Conservation (phyloP, 2,888 invertebrate species). For the Apomyelois bistriatella region DNA sequence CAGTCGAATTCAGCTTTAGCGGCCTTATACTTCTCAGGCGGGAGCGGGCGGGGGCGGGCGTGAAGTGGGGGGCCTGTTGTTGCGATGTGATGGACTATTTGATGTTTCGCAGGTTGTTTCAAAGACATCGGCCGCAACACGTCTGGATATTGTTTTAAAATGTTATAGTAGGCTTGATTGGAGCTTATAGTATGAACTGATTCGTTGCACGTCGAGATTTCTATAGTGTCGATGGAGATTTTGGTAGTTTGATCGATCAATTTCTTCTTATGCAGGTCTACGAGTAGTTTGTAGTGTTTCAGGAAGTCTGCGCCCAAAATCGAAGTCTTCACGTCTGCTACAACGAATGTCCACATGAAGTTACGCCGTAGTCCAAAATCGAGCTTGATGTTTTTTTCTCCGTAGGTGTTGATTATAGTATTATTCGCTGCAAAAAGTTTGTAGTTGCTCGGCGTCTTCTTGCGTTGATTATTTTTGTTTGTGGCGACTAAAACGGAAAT, state of each 20-base stretch:
- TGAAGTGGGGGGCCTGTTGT: too few relatives aligned
- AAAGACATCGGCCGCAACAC: too few relatives aligned
- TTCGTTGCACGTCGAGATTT: too few relatives aligned
- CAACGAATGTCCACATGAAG: slow-evolving; percentile 23
- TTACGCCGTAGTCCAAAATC: slow-evolving; percentile 22
- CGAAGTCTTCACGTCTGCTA: slow-evolving; percentile 22
- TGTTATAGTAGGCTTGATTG: too few relatives aligned
- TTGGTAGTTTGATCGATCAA: too few relatives aligned
- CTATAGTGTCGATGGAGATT: too few relatives aligned
- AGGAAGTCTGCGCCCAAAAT: slow-evolving; percentile 20
- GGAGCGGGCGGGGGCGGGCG: too few relatives aligned
- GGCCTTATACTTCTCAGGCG: too few relatives aligned
- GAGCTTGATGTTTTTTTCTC: slow-evolving; percentile 11
- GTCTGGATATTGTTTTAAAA: too few relatives aligned
- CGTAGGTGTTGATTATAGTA: slow-evolving; percentile 20
- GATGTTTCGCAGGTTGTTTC: not conserved
- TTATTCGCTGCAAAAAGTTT: slow-evolving; percentile 22
- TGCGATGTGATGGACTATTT: not conserved
- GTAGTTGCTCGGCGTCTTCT: slow-evolving; percentile 6
- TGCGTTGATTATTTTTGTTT: not conserved
- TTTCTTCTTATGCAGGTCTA: slow-evolving; percentile 11
- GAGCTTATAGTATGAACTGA: too few relatives aligned
- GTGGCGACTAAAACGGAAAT: slow-evolving; percentile 16
- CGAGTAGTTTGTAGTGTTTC: slow-evolving; percentile 11
- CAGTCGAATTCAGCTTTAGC: too few relatives aligned